Evolutionary conservation across 2,888 invertebrate genomes (phyloP), one percentile per base, ranked within the genome.

Genomic region (Oligia strigilis): DNA sequence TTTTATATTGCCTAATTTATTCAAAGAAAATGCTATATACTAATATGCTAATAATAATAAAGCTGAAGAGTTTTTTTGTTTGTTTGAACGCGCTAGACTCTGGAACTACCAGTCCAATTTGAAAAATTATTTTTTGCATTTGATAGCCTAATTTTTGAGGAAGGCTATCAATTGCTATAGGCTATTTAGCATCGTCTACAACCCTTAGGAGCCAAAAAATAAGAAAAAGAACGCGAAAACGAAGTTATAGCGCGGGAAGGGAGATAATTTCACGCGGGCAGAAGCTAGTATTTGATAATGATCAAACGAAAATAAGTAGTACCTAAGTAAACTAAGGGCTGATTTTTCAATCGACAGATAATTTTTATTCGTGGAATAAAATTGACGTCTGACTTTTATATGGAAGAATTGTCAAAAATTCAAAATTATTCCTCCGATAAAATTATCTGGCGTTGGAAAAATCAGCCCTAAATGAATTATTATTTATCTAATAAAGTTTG

Each of bases 401-500:
- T 29, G 29, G 29, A 29, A 29, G 1, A 29, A 29, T 1, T 29
- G 29, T 29, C 29, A 29, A 29, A 29, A 29, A 29, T 29, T 29
- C 29, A 29, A 29, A 29, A 29, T 29, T 29, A 29, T 29, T 29
- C 29, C 29, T 29, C 29, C 29, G 29, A 29, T 29, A 29, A 29
- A 29, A 29, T 29, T 29, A 29, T 29, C 29, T 29, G 29, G 29
- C 29, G 1, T 29, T 29, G 29, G 29, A 29, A 29, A 29, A 29
- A 29, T 29, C 29, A 29, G 29, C 29, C 29, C 1, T 29, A 29
- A 1, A 29, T 29, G 29, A 62, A 72, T 64, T 40, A 40, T 4
- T 40, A 40, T 40, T 14, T 23, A 64, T 69, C 43, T 52, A 64
- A 77, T 69, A 49, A 66, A 64, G 36, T 70, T 64, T 71, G n/a